Evolutionary conservation across 2,113 vertebrate species (phyloP).

Genomic region (Motacilla alba): DNA sequence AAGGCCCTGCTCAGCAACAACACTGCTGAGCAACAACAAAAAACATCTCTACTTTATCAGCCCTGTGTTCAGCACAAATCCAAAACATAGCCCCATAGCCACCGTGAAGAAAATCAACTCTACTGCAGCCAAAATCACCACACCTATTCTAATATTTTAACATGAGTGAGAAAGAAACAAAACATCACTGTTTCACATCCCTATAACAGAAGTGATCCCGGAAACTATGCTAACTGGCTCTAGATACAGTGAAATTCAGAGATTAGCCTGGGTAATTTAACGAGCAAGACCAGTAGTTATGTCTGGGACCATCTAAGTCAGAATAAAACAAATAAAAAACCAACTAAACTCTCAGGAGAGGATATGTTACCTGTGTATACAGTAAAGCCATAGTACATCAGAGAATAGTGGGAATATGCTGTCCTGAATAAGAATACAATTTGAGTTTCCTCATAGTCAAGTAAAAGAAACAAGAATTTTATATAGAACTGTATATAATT

Average conservation of each 20-base stretch:
- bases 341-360: not conserved
- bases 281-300: not conserved
- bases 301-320: not conserved
- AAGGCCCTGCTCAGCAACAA: not conserved
- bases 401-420: not conserved
- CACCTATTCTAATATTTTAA: not conserved
- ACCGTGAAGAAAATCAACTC: not conserved
- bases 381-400: not conserved
- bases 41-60: not conserved
- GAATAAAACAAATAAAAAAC: not conserved
- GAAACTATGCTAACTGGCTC: not conserved
- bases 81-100: not conserved
- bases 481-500: not conserved
- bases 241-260: not conserved
- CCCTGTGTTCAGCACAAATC: not conserved
- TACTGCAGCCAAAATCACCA: not conserved
- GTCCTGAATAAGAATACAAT: not conserved
- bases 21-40: not conserved
- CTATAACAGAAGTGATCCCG: not conserved
- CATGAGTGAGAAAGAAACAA: not conserved
- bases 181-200: not conserved
- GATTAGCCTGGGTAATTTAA: not conserved
- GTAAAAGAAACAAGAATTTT: not conserved
- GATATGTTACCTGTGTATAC: not conserved
- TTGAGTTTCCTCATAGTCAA: not conserved